Percentiles rank a stretch among this genome's conserved stretches.
phyloP scores from a whole-genome alignment of 2,888 invertebrate species.

The Ophraella communa region DNA sequence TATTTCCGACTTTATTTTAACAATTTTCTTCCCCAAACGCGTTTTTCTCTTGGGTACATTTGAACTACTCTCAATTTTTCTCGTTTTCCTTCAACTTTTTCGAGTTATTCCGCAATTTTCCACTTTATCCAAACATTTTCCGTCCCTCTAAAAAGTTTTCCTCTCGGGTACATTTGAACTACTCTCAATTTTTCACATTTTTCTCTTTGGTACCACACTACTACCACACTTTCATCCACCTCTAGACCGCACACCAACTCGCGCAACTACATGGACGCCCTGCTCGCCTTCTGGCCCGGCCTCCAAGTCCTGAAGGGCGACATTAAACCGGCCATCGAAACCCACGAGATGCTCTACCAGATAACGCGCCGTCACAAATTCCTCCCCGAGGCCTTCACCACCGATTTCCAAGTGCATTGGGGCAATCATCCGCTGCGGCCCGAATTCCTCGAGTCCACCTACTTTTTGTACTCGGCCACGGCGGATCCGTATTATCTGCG shows the following conservation, averaged over 20 bases:
- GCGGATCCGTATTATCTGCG: constrained; percentile 94
- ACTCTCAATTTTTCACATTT: too few relatives aligned
- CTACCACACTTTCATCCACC: too few relatives aligned
- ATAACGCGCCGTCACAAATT: constrained; percentile 98
- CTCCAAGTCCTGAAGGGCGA: constrained; percentile 85
- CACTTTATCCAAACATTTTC: too few relatives aligned
- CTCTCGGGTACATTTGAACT: too few relatives aligned
- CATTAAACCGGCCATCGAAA: constrained; percentile 96
- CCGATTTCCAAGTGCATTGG: constrained; percentile 97
- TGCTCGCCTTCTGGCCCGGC: constrained; percentile 98
- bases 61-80: too few relatives aligned
- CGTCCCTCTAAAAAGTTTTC: too few relatives aligned
- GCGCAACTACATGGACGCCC: constrained; percentile 95
- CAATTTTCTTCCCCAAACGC: too few relatives aligned
- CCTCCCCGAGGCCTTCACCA: constrained; percentile 98
- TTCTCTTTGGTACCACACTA: too few relatives aligned
- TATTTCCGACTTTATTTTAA: too few relatives aligned
- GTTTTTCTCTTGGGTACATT: too few relatives aligned
- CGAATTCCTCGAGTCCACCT: constrained; percentile 97
- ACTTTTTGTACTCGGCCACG: constrained; percentile 94
- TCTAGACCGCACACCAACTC: constrained; percentile 90
- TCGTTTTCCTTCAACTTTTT: too few relatives aligned
- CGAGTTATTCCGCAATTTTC: too few relatives aligned
- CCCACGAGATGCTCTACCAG: constrained; percentile 98
- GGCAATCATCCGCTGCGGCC: constrained; percentile 96